Evolutionary conservation across 2,888 invertebrate species (phyloP).

Genomic region (Malthinus seriepunctatus): DNA sequence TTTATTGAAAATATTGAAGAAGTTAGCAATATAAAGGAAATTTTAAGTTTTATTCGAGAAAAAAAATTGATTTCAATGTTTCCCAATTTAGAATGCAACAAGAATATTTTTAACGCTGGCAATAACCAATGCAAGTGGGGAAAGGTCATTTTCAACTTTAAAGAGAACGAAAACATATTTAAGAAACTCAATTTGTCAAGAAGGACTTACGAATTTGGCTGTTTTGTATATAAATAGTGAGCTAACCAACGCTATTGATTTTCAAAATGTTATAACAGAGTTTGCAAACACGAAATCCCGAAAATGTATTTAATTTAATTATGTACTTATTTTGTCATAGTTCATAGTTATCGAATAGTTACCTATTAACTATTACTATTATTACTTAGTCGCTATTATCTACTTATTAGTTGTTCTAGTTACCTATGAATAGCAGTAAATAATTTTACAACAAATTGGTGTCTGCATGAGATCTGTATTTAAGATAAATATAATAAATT

Average conservation of each 20-base stretch:
- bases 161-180: background rate
- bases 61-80: background rate
- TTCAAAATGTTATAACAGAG: background rate
- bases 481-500: background rate
- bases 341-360: too few species aligned
- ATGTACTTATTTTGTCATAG: too few species aligned
- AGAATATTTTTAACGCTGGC: conserved; percentile 5
- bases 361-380: too few species aligned
- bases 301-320: background rate
- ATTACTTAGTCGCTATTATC: too few species aligned
- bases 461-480: background rate
- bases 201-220: background rate
- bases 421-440: too few species aligned
- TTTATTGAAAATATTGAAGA: background rate
- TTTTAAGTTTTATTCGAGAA: background rate
- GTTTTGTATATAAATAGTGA: conserved; percentile 1
- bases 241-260: background rate
- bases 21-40: background rate
- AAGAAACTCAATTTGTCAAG: background rate
- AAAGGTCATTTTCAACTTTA: background rate
- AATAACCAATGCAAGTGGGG: background rate
- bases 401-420: too few species aligned
- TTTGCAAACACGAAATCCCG: background rate
- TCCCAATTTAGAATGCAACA: background rate
- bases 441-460: too few species aligned